A percentile compares a stretch with the other conserved stretches of the same genome.
Evolutionary conservation across 2,113 vertebrate genomes (phyloP).

Genomic region (Podarcis cretensis): DNA sequence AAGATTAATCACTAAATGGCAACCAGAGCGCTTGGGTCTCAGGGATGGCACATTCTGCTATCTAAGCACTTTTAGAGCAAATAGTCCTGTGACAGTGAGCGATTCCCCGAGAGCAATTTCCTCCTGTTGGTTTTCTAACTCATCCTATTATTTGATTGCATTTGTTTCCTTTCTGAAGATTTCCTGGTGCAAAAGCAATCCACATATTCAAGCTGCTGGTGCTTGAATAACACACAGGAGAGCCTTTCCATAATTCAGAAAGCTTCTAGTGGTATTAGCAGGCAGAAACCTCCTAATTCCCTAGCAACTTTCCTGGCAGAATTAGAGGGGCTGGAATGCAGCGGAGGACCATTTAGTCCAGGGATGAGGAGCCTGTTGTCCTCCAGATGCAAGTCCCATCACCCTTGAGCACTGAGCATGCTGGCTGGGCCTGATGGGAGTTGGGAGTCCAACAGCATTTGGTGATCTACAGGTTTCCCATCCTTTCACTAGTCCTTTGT

Average conservation of each 20-base stretch:
- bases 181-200: background rate
- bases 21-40: background rate
- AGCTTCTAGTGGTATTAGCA: background rate
- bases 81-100: background rate
- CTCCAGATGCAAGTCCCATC: background rate
- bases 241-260: background rate
- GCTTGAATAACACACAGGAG: background rate
- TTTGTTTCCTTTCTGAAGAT: background rate
- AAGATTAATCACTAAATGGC: background rate
- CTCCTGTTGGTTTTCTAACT: background rate
- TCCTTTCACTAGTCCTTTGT: background rate
- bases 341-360: background rate
- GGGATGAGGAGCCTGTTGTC: too few relatives aligned
- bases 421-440: background rate
- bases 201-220: background rate
- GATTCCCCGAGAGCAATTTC: background rate
- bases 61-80: constrained; percentile 2
- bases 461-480: background rate
- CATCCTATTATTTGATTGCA: background rate
- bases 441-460: background rate
- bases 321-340: background rate
- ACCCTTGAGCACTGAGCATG: background rate
- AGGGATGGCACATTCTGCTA: background rate
- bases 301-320: background rate
- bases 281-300: background rate